Conservation (phyloP, 2,113 vertebrate genomes). For the Budorcas taxicolor region DNA sequence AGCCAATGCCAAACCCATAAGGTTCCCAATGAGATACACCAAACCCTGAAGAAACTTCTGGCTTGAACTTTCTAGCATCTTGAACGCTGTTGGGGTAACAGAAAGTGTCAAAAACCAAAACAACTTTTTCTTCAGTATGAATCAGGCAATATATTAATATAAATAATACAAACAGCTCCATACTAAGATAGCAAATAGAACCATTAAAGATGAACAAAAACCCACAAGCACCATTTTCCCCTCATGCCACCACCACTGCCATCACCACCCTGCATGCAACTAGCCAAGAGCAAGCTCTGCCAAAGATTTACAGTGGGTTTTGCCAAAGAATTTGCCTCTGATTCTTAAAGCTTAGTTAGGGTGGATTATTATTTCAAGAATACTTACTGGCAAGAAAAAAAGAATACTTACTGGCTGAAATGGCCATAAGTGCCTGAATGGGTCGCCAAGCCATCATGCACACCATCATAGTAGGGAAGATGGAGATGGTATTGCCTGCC, state of each 20-base stretch:
- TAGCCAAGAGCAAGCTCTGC: not conserved
- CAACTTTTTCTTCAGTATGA: not conserved
- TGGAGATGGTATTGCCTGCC: constrained; percentile 98
- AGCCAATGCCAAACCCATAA: constrained; percentile 92
- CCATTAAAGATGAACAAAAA: not conserved
- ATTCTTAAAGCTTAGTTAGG: not conserved
- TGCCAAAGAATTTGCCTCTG: not conserved
- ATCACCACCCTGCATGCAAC: not conserved
- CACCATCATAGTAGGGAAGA: constrained; percentile 99
- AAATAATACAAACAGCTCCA: not conserved
- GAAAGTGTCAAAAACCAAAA: not conserved
- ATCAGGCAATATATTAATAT: not conserved
- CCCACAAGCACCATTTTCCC: not conserved
- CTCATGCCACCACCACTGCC: not conserved
- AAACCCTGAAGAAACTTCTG: constrained; percentile 95
- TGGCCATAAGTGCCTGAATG: constrained; percentile 96
- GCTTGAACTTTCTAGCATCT: constrained; percentile 95
- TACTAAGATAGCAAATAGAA: not conserved
- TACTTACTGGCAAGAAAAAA: constrained; percentile 87
- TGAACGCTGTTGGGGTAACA: constrained; percentile 86
- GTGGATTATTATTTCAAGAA: not conserved
- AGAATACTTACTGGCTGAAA: constrained; percentile 93
- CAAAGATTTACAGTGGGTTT: not conserved
- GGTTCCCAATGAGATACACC: constrained; percentile 95
- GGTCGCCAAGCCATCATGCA: constrained; percentile 99